Base-by-base conservation (phyloP, 2,888 invertebrate species). In the Druceiella hillmani region DNA sequence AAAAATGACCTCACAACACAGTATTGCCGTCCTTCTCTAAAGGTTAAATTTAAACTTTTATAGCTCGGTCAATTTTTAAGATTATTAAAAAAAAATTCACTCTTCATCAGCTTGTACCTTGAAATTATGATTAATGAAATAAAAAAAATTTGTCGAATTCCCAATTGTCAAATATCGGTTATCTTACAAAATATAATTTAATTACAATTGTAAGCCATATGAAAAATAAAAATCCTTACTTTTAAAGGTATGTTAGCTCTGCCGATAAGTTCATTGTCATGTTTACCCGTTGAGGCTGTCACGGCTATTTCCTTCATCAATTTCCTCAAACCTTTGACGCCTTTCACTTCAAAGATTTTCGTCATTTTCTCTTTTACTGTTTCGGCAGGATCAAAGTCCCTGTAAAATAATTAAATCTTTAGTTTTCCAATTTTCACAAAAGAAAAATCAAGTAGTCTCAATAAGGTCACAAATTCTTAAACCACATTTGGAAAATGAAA, bases 241-340 rank as follows among this genome's bases (percentile, higher is more conserved):
- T 86, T 89, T 3, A 97, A 67, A 9, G 86, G 81, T 54, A 98
- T 82, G 56, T 82, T 81, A 27, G 91, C 81, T 41, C 83, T 83
- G 2, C 98, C 98, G 41, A 98, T 87, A 39, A 98, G 82, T 65
- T 99, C 98, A 58, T 98, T 97, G 50, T 94, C 86, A 63, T 85
- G 91, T 72, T 83, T 92, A 46, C 97, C 87, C 1, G 92, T 92
- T 0, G 94, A 91, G 28, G 95, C 97, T 0, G 97, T 94, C 10
- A 95, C 83, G 1, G 88, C 89, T 40, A 91, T 87, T 66, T 91
- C 91, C 56, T 90, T 91, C 70, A 90, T 83, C 20, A 90, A 62
- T 60, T 88, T 90, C 17, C 86, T 75, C 11, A 91, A 70, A 0
- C 91, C 91, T 56, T 82, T 81, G 0, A 89, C 82, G 1, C 89